Conservation (phyloP, 2,113 vertebrate species). For the Syrrhaptes paradoxus region DNA sequence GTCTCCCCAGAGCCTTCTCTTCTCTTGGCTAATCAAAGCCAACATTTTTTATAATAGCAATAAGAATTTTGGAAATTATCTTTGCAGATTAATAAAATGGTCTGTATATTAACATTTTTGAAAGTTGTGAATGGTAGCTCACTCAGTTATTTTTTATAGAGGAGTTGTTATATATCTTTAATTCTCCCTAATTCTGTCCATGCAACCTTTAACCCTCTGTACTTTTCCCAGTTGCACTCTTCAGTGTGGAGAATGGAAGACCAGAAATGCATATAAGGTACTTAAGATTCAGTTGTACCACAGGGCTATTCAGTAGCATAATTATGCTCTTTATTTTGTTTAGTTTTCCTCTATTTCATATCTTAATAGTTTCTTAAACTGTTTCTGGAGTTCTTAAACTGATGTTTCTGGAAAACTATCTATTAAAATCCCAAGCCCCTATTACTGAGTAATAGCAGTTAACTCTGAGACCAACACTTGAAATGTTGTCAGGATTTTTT, state of each 20-base stretch:
- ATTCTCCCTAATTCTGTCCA: background rate
- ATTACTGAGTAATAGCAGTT: background rate
- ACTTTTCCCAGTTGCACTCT: background rate
- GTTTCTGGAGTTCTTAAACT: background rate
- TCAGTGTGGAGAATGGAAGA: background rate
- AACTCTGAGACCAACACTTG: background rate
- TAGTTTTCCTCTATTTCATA: background rate
- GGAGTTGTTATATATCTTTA: background rate
- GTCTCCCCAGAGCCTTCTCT: too few relatives aligned
- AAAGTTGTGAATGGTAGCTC: background rate
- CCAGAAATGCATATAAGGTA: background rate
- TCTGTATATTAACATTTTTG: background rate
- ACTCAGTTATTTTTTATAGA: background rate
- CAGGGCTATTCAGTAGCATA: background rate
- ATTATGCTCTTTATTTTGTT: background rate
- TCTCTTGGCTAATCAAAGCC: too few relatives aligned
- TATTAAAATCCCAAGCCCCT: background rate
- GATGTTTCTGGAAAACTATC: background rate
- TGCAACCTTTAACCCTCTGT: background rate
- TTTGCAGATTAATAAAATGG: background rate
- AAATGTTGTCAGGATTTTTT: background rate
- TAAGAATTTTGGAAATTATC: background rate
- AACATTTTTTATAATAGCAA: too few relatives aligned
- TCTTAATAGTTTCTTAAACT: background rate
- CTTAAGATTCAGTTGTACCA: background rate